Evolutionary conservation across 2,113 vertebrate genomes (phyloP), one percentile per base, ranked within the genome.

Genomic region (Ptychochromis oligacanthus): DNA sequence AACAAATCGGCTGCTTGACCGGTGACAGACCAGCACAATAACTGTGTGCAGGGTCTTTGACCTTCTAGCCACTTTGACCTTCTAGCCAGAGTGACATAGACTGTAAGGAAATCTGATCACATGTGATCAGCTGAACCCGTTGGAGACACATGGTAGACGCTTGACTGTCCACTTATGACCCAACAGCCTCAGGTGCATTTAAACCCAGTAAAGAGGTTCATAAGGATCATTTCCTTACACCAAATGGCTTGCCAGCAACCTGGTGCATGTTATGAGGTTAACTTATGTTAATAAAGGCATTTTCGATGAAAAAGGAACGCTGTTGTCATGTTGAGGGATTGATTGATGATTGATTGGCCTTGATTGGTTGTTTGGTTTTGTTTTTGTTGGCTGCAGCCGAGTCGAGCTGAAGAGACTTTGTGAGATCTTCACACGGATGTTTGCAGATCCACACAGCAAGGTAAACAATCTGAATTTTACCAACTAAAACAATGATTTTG

Each of bases 381-480:
- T 17, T 59, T 54, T 58, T 13, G 17, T 49, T 49, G 18, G 3
- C 82, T 94, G 67, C 87, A 99, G 98, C 94, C 98, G 98, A 83
- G 98, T 99, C 14, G 98, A 99, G 88, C 94, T 99, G 91, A 99
- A 99, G 95, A 96, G 98, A 79, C 95, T 99, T 0, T 99, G 98
- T 94, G 98, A 99, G 93, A 99, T 99, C 93, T 99, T 99, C 96
- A 99, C 98, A 11, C 96, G 98, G 77, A 99, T 99, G 98, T 99
- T 99, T 96, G 98, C 98, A 81, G 98, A 99, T 90, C 98, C 98
- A 65, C 98, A 99, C 80, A 99, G 98, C 96, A 99, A 99, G 97
- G 98, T 99, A 95, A 31, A 3, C 4, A 75, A 20, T 8, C 43
- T 34, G 6, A 7, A 20, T 8, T 55, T 4, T 28, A 55, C 22